Evolutionary conservation across 2,113 vertebrate species (phyloP).

Genomic region (Callipepla squamata): DNA sequence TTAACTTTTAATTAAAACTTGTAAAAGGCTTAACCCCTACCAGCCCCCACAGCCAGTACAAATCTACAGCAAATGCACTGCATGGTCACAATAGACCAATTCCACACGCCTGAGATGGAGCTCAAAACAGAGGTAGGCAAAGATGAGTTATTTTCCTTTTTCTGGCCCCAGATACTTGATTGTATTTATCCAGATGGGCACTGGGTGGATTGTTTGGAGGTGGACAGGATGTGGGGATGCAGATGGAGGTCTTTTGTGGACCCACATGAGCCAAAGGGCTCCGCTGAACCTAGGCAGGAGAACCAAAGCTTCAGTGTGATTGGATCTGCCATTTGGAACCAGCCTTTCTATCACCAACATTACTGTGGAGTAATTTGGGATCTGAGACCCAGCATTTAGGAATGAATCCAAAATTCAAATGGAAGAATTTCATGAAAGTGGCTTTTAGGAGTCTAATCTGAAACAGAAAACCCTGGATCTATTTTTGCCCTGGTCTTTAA

Average conservation of each 20-base stretch:
- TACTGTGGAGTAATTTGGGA: not conserved
- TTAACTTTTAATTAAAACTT: conserved; percentile 37
- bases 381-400: conserved; percentile 31
- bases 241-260: not conserved
- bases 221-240: not conserved
- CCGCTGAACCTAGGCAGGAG: not conserved
- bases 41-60: not conserved
- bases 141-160: not conserved
- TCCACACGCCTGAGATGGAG: not conserved
- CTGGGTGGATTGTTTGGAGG: not conserved
- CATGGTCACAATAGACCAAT: not conserved
- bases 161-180: not conserved
- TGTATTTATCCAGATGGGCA: not conserved
- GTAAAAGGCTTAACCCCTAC: not conserved
- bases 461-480: conserved; percentile 47
- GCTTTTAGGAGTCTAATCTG: conserved; percentile 50
- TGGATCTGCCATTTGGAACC: not conserved
- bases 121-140: not conserved
- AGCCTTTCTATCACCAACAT: not conserved
- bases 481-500: conserved; percentile 46
- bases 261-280: not conserved
- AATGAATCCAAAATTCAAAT: not conserved
- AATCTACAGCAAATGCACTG: not conserved
- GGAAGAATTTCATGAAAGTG: conserved; percentile 55
- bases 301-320: not conserved